phyloP scores from a whole-genome alignment of 1,140 invertebrate genomes.

The Zaprionus inermis region DNA sequence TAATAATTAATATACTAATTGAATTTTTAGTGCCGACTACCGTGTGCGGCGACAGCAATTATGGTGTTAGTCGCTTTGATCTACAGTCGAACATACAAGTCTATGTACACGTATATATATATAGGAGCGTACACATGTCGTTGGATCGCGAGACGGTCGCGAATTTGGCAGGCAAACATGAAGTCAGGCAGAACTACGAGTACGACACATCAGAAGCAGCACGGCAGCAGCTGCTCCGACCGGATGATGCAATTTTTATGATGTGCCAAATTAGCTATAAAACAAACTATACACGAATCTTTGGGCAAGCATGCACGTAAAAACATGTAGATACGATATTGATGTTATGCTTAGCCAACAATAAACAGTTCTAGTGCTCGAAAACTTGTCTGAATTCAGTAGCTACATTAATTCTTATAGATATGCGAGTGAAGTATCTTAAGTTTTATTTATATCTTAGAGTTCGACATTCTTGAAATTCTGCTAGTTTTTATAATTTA shows the following conservation, averaged over 20 bases:
- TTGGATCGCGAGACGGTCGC: slow-evolving; percentile 53
- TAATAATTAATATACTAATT: slow-evolving; percentile 72
- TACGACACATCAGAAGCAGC: slow-evolving; percentile 6
- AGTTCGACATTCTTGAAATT: slow-evolving; percentile 3
- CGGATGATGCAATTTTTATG: slow-evolving; percentile 63
- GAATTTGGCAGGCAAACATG: slow-evolving; percentile 56
- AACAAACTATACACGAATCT: slow-evolving; percentile 27
- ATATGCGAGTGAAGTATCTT: neutral
- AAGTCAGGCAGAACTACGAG: slow-evolving; percentile 36
- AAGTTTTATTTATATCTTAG: neutral
- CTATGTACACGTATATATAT: neutral
- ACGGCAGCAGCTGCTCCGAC: slow-evolving; percentile 11
- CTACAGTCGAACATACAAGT: slow-evolving; percentile 29
- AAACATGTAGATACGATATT: neutral
- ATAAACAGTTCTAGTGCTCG: neutral
- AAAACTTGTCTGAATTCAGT: neutral
- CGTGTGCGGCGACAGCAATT: slow-evolving; percentile 58
- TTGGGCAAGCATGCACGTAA: slow-evolving; percentile 8
- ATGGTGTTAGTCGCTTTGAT: slow-evolving; percentile 58
- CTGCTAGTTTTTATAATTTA: neutral
- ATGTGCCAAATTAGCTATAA: slow-evolving; percentile 73
- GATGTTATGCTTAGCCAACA: neutral
- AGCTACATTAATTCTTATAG: neutral
- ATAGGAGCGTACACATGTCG: slow-evolving; percentile 28
- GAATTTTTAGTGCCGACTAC: slow-evolving; percentile 65